Evolutionary conservation across 1,140 invertebrate species (phyloP).

Genomic region (Agrilus planipennis): DNA sequence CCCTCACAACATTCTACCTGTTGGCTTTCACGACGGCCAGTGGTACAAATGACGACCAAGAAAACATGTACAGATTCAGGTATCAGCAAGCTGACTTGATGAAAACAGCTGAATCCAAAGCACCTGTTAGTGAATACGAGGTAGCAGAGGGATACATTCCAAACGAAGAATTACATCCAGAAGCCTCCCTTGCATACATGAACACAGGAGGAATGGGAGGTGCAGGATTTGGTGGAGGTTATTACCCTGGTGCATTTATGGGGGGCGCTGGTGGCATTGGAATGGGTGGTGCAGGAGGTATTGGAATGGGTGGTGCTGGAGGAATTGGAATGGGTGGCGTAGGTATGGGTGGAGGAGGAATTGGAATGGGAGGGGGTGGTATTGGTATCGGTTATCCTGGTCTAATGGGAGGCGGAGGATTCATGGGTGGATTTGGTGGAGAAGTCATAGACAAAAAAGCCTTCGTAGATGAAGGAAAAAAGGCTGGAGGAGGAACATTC

Average conservation of each 20-base stretch:
- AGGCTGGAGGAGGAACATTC: conserved; percentile 38
- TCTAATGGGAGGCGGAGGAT: not conserved
- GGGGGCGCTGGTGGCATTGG: conserved; percentile 22
- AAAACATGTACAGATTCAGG: not conserved
- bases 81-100: not conserved
- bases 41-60: not conserved
- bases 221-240: conserved; percentile 6
- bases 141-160: too few relatives aligned
- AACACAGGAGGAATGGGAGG: too few relatives aligned
- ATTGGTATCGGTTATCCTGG: not conserved
- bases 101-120: conserved; percentile 9
- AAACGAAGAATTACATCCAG: too few relatives aligned
- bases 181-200: too few relatives aligned
- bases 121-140: too few relatives aligned
- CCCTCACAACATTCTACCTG: conserved; percentile 2
- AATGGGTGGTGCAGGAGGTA: conserved; percentile 21
- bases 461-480: conserved; percentile 42
- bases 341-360: conserved; percentile 24
- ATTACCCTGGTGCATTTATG: conserved; percentile 16
- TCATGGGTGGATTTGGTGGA: conserved; percentile 19
- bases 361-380: conserved; percentile 15
- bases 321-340: conserved; percentile 30
- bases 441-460: conserved; percentile 41
- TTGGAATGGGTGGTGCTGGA: conserved; percentile 21
- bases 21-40: not conserved